These are phyloP conservation scores for Muscicapa striata DNA, from an alignment of 2,797 vertebrate species.

Conservation along the genomic window DNA sequence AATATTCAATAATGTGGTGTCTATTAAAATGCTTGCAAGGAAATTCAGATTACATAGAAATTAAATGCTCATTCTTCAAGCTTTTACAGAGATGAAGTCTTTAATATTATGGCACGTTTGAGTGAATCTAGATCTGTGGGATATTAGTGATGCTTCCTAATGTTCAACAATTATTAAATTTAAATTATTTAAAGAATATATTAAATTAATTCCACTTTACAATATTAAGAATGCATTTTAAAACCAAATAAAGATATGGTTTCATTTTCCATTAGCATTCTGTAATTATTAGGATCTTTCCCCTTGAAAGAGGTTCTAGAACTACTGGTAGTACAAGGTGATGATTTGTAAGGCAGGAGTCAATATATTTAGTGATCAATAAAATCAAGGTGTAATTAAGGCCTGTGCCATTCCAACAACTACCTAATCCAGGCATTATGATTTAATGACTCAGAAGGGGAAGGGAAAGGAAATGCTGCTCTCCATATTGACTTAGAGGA, in stretches of 20 bases:
- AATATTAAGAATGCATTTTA: background rate
- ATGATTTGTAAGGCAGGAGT: background rate
- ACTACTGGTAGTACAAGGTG: background rate
- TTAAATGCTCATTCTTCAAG: background rate
- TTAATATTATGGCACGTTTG: background rate
- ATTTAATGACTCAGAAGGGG: background rate
- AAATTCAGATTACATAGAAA: background rate
- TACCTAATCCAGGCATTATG: background rate
- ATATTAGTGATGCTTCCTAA: background rate
- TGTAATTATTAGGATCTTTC: background rate
- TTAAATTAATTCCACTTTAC: background rate
- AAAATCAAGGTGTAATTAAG: background rate
- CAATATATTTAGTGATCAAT: background rate
- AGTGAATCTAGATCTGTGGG: background rate
- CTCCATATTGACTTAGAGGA: background rate
- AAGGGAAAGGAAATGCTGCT: background rate
- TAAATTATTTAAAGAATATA: background rate
- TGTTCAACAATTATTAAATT: background rate
- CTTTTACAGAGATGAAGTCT: background rate
- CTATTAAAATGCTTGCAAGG: background rate
- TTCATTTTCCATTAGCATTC: background rate
- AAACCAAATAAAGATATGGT: background rate
- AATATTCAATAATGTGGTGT: background rate
- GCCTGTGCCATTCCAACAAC: background rate
- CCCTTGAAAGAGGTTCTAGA: background rate